Base-by-base conservation (phyloP, 2,113 vertebrate genomes). In the Malurus alboscapulatus region DNA sequence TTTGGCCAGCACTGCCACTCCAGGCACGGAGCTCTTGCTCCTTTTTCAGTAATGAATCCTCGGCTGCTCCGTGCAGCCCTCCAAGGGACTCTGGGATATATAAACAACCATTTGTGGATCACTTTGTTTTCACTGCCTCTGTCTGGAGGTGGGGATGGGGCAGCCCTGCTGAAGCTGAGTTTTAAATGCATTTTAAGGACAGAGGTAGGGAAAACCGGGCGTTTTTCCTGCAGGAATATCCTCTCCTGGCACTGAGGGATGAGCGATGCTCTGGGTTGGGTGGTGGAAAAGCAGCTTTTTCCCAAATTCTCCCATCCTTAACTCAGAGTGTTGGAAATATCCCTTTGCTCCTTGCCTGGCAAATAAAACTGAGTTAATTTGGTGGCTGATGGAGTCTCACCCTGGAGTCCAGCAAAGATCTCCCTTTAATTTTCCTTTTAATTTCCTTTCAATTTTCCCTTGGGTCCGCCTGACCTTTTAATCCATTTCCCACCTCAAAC, bases 21-120 rank as follows among this genome's bases (percentile, higher is more conserved):
- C 21, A 51, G 44, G 62, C 69, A 20, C 25, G 14, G 14, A 26
- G 72, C 30, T 5, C 38, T 29, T 83, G 81, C 53, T 91, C 84
- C 92, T 87, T 96, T 94, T 96, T 89, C 94, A 95, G 94, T 74
- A 4, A 89, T 36, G 90, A 89, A 74, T 65, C 58, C 55, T 44
- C 7, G 15, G 69, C 18, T 44, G 55, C 85, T 90, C 8, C 12
- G 1, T 44, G 6, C 85, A 27, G 27, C 36, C 67, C 6, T 62
- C 91, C 34, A 0, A 55, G 92, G 58, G 67, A 84, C 73, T 72
- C 81, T 34, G 51, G 20, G 9, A 27, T 54, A 0, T 61, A 32
- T 78, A 85, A 93, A 93, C 77, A 77, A 42, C 20, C 72, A 12
- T 13, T 29, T 27, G 63, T 80, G 80, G 38, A 68, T 85, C 47